These are phyloP conservation scores for Belonocnema kinseyi DNA, from an alignment of 1,140 invertebrate genomes.

Conservation along the genomic window DNA sequence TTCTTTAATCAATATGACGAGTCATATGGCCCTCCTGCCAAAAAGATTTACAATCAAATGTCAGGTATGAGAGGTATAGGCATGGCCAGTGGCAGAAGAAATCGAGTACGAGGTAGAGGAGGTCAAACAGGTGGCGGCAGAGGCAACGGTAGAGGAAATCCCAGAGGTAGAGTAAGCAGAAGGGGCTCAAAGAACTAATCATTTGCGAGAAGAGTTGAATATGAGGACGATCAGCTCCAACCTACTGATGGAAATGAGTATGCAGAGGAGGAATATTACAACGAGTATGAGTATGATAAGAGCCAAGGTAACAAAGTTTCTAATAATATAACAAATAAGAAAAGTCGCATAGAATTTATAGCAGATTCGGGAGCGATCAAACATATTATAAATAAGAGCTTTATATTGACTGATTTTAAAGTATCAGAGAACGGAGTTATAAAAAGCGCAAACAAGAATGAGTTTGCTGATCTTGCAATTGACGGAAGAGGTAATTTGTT, in stretches of 20 bases:
- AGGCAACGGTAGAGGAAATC: not conserved
- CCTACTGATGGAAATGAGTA: not conserved
- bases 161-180: constrained; percentile 33
- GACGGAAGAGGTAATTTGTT: constrained; percentile 48
- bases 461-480: constrained; percentile 43
- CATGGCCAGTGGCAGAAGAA: constrained; percentile 36
- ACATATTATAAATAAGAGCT: constrained; percentile 44
- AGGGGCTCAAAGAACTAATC: constrained; percentile 30
- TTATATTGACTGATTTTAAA: constrained; percentile 43
- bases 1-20: constrained; percentile 18
- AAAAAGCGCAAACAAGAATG: constrained; percentile 48
- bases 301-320: no score
- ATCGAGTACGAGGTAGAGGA: not conserved
- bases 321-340: no score
- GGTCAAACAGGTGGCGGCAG: no score
- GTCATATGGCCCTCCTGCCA: constrained; percentile 35
- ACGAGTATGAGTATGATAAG: not conserved
- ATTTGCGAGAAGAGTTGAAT: constrained; percentile 42
- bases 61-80: constrained; percentile 21
- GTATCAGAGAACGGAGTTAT: constrained; percentile 36
- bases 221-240: constrained; percentile 28
- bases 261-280: constrained; percentile 30
- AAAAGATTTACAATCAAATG: constrained; percentile 32
- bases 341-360: no score
- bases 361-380: constrained; percentile 40